Percentiles rank a stretch among this genome's conserved stretches.
phyloP scores from a whole-genome alignment of 2,113 vertebrate genomes.

The Corythornis vintsioides region DNA sequence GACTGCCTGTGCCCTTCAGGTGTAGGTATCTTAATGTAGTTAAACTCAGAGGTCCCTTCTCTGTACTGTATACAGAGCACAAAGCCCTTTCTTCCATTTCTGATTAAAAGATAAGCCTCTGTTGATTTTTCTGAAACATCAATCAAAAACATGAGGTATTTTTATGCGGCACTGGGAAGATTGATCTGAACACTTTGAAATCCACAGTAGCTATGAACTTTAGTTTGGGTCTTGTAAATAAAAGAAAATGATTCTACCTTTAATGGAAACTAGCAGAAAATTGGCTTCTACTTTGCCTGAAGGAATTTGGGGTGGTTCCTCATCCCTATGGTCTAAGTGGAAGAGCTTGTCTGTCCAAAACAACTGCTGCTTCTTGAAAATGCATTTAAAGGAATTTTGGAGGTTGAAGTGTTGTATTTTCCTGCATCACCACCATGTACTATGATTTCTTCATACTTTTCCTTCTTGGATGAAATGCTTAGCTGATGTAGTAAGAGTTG shows the following conservation, averaged over 20 bases:
- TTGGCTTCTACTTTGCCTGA: not conserved
- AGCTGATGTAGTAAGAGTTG: slow-evolving; percentile 13
- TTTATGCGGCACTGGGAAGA: not conserved
- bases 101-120: not conserved
- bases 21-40: not conserved
- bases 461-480: slow-evolving; percentile 45
- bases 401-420: not conserved
- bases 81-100: not conserved
- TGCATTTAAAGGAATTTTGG: not conserved
- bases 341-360: not conserved
- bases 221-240: not conserved
- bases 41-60: not conserved
- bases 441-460: not conserved
- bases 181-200: not conserved
- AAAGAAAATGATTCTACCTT: not conserved
- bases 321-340: not conserved
- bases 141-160: not conserved
- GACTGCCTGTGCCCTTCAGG: not conserved
- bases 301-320: not conserved
- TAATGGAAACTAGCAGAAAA: not conserved
- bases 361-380: not conserved
- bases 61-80: not conserved
- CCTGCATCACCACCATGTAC: not conserved
- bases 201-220: not conserved
- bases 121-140: not conserved